phyloP scores from a whole-genome alignment of 1,140 invertebrate species.

The Drosophila littoralis region DNA sequence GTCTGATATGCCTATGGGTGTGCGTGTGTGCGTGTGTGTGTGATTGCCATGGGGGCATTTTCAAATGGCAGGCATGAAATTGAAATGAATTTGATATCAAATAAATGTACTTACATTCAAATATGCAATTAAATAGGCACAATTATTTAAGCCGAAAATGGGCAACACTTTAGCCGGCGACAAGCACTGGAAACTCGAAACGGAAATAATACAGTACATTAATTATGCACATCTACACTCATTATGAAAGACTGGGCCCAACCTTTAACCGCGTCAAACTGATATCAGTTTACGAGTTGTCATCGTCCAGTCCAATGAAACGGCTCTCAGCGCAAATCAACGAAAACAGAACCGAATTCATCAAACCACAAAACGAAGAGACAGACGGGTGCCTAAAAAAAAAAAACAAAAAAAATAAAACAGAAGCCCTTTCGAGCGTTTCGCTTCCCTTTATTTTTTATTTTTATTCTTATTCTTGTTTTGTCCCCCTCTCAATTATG shows the following conservation, averaged over 20 bases:
- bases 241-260: conserved; percentile 40
- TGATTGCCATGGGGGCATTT: conserved; percentile 64
- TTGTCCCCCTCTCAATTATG: conserved; percentile 40
- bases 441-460: no score
- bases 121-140: conserved; percentile 39
- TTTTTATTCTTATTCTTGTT: no score
- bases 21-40: conserved; percentile 30
- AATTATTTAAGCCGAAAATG: conserved; percentile 30
- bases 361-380: not conserved
- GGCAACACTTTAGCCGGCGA: conserved; percentile 4
- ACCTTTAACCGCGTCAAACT: conserved; percentile 49
- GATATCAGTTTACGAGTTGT: conserved; percentile 47
- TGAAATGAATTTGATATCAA: conserved; percentile 71
- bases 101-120: conserved; percentile 53
- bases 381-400: no score
- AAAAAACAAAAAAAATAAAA: no score
- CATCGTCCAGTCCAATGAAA: conserved; percentile 28
- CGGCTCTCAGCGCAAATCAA: not conserved
- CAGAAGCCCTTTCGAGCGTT: no score
- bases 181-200: conserved; percentile 22
- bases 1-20: conserved; percentile 48
- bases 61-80: conserved; percentile 68
- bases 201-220: conserved; percentile 21
- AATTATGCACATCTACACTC: conserved; percentile 1
- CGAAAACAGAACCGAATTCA: conserved; percentile 2